Conservation (phyloP, 2,797 vertebrate genomes). For the Coccyzus lansbergi region DNA sequence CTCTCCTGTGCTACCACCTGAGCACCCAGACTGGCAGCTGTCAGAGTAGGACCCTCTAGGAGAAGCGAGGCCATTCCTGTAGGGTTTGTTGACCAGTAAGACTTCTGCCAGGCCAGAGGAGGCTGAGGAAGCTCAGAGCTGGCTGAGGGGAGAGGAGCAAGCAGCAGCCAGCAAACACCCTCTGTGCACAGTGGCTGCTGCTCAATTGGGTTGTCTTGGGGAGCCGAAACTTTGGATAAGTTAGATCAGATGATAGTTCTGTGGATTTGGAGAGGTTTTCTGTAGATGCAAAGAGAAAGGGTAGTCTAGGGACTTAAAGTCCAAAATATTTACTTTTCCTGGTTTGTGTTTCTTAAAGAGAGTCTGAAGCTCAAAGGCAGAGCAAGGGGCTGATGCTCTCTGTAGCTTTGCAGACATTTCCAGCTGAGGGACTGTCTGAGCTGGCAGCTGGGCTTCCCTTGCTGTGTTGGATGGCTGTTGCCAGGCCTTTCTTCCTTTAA, state of each 20-base stretch:
- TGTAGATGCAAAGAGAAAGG: neutral
- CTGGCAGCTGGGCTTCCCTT: neutral
- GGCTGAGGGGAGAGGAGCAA: neutral
- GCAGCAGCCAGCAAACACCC: neutral
- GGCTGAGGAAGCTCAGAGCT: fast-evolving
- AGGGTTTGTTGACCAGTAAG: fast-evolving
- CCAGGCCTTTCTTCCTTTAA: neutral
- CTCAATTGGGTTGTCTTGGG: neutral
- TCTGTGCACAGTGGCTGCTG: neutral
- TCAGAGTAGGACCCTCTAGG: neutral
- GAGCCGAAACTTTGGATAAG: neutral
- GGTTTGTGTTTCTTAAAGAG: neutral
- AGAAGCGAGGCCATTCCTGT: fast-evolving
- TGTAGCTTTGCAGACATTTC: neutral
- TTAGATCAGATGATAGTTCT: neutral
- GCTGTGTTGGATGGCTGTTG: neutral
- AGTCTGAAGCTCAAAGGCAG: neutral
- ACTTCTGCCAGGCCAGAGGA: neutral
- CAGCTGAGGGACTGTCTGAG: neutral
- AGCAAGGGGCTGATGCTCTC: neutral
- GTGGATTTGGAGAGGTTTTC: neutral
- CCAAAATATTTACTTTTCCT: neutral
- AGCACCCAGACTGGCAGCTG: fast-evolving
- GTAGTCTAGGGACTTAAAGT: neutral
- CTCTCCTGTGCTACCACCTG: neutral